phyloP scores from a whole-genome alignment of 2,888 invertebrate genomes.

The Netelia fuscicornis region DNA sequence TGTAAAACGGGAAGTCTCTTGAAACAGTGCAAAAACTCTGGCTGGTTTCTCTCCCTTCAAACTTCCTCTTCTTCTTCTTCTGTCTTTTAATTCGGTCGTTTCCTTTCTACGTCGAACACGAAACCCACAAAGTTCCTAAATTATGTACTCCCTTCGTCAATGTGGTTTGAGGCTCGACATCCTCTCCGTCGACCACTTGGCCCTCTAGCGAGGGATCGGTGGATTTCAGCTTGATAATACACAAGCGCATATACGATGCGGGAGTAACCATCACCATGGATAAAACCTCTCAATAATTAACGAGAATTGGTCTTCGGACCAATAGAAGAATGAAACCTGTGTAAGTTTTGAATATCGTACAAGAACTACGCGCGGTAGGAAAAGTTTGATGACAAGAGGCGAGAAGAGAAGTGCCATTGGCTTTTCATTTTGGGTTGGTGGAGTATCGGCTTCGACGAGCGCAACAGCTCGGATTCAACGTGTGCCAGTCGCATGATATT shows the following conservation, averaged over 20 bases:
- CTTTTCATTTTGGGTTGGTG: slow-evolving; percentile 14
- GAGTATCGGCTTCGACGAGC: background rate
- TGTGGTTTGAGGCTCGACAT: background rate
- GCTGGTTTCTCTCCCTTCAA: background rate
- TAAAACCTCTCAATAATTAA: slow-evolving; percentile 51
- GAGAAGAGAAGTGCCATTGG: background rate
- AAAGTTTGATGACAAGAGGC: slow-evolving; percentile 17
- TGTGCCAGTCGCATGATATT: background rate
- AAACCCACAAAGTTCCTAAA: slow-evolving; percentile 71
- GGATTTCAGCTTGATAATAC: background rate
- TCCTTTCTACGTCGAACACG: slow-evolving; percentile 48
- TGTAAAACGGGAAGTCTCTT: slow-evolving; percentile 5
- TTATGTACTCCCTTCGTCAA: slow-evolving; percentile 54
- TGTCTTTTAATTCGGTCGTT: background rate
- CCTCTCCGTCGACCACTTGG: background rate
- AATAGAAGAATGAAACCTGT: too few relatives aligned
- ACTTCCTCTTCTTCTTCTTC: too few relatives aligned
- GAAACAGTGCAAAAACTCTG: background rate
- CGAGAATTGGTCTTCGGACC: background rate
- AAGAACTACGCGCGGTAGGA: slow-evolving; percentile 19
- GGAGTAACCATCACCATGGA: slow-evolving; percentile 3
- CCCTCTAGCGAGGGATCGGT: background rate
- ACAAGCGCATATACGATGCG: background rate
- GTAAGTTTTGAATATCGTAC: slow-evolving; percentile 1
- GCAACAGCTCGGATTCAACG: background rate